Evolutionary conservation across 2,888 invertebrate genomes (phyloP).

Genomic region (Hypsopygia costalis): DNA sequence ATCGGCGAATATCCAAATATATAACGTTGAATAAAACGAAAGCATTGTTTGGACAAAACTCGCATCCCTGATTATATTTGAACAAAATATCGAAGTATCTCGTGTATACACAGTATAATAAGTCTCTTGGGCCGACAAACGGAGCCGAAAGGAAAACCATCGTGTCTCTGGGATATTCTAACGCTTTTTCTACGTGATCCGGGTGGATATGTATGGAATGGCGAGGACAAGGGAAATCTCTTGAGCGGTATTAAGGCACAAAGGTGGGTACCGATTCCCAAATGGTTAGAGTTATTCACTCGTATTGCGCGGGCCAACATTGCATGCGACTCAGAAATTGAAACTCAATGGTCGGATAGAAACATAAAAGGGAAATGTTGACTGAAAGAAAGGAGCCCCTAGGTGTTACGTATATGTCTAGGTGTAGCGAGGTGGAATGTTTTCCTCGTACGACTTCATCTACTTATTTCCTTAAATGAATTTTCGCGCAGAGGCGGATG

Average conservation of each 20-base stretch:
- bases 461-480: conserved; percentile 8
- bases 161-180: conserved; percentile 51
- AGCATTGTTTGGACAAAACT: conserved; percentile 65
- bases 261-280: conserved; percentile 56
- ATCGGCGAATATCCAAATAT: conserved; percentile 45
- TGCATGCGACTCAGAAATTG: conserved; percentile 54
- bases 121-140: conserved; percentile 73
- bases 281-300: conserved; percentile 62
- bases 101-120: conserved; percentile 73
- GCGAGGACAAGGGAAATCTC: conserved; percentile 71
- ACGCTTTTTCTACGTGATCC: conserved; percentile 59
- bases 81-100: conserved; percentile 68
- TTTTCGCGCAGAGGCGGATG: conserved; percentile 3
- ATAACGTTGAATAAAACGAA: conserved; percentile 67
- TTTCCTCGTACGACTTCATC: conserved; percentile 6
- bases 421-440: conserved; percentile 12
- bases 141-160: conserved; percentile 73
- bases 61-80: conserved; percentile 77
- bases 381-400: conserved; percentile 22
- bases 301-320: conserved; percentile 50
- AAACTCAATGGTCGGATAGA: conserved; percentile 49
- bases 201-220: conserved; percentile 51
- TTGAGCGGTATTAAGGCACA: conserved; percentile 68
- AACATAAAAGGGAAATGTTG: conserved; percentile 44
- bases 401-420: conserved; percentile 10